Evolutionary conservation across 2,113 vertebrate genomes (phyloP).

Genomic region (Alces alces): DNA sequence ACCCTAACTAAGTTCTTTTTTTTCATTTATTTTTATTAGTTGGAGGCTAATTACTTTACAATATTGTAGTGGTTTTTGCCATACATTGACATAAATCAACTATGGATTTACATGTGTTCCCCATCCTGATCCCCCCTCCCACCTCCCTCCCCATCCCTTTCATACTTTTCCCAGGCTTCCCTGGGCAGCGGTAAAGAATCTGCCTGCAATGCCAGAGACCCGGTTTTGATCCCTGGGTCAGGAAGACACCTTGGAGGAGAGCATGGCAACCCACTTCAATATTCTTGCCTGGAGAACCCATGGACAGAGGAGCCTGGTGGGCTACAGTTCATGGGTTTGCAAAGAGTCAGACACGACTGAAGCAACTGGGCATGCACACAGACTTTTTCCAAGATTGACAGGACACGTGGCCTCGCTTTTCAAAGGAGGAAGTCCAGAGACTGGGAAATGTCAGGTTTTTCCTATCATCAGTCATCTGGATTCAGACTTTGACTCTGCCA

Average conservation of each 20-base stretch:
- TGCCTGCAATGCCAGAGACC: not conserved
- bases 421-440: not conserved
- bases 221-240: not conserved
- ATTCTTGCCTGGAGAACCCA: not conserved
- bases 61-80: no score
- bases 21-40: no score
- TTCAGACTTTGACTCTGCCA: not conserved
- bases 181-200: not conserved
- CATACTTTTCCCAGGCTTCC: not conserved
- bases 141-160: no score
- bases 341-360: not conserved
- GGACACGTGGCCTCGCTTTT: not conserved
- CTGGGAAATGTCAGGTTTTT: not conserved
- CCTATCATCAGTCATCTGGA: not conserved
- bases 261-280: not conserved
- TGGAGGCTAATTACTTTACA: no score
- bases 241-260: not conserved
- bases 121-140: no score
- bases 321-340: not conserved
- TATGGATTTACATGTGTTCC: no score
- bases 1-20: not conserved
- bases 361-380: not conserved
- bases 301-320: not conserved
- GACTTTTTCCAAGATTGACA: not conserved
- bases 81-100: no score